A percentile compares a stretch with the other conserved stretches of the same genome.
Conservation (phyloP, 1,140 invertebrate species). For the Drosophila asahinai region DNA sequence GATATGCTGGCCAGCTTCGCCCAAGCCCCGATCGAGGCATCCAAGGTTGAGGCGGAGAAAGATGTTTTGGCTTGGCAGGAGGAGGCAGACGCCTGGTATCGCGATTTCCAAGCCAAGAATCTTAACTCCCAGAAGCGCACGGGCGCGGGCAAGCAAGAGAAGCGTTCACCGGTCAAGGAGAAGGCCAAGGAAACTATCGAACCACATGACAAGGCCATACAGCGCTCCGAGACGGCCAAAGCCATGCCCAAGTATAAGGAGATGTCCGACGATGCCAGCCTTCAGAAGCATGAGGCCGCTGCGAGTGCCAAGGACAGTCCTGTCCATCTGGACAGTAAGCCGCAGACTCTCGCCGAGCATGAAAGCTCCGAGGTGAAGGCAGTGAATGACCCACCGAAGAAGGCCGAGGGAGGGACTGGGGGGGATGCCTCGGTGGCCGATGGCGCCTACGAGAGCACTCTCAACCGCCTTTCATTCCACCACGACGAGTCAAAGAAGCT, state of each 20-base stretch:
- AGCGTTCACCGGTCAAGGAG: neutral
- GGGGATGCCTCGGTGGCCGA: conserved; percentile 21
- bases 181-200: neutral
- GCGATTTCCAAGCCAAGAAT: neutral
- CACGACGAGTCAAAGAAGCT: conserved; percentile 54
- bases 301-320: neutral
- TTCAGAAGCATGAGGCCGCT: neutral
- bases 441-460: conserved; percentile 45
- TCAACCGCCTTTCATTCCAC: conserved; percentile 22
- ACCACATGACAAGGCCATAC: neutral
- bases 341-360: conserved; percentile 22
- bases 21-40: neutral
- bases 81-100: conserved; percentile 1
- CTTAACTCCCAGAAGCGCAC: neutral
- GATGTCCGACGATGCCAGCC: neutral
- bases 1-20: no score
- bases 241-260: neutral
- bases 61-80: neutral
- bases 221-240: neutral
- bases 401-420: neutral
- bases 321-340: conserved; percentile 27
- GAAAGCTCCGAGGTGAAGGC: neutral
- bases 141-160: neutral
- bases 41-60: no score
- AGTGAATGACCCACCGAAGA: no score